phyloP scores from a whole-genome alignment of 2,113 vertebrate genomes.

The Delphinapterus leucas region DNA sequence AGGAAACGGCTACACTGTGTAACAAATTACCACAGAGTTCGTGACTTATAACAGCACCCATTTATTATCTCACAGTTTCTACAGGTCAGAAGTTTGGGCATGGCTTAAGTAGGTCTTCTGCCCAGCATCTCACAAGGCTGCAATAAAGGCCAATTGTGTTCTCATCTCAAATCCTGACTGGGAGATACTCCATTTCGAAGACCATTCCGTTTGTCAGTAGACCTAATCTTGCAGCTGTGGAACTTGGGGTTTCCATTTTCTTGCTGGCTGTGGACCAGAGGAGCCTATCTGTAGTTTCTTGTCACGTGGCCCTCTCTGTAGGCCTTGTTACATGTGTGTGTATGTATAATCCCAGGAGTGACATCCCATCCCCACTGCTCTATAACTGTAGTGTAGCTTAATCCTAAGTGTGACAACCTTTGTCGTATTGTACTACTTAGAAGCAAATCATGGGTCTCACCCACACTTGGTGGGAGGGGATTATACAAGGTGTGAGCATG shows the following conservation, averaged over 20 bases:
- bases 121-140: neutral
- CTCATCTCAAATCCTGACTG: neutral
- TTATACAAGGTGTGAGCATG: neutral
- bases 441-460: neutral
- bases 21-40: neutral
- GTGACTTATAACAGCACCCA: neutral
- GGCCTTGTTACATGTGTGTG: neutral
- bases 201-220: neutral
- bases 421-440: neutral
- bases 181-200: neutral
- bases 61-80: neutral
- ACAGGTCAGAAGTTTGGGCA: neutral
- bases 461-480: neutral
- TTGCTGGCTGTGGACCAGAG: neutral
- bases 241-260: neutral
- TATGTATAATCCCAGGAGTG: neutral
- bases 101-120: neutral
- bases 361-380: neutral
- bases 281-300: neutral
- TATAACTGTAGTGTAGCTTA: neutral
- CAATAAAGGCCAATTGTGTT: neutral
- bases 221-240: neutral
- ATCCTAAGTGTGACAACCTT: neutral
- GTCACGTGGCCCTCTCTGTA: neutral
- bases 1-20: neutral